phyloP scores from a whole-genome alignment of 1,140 invertebrate species.

The Eciton burchellii region DNA sequence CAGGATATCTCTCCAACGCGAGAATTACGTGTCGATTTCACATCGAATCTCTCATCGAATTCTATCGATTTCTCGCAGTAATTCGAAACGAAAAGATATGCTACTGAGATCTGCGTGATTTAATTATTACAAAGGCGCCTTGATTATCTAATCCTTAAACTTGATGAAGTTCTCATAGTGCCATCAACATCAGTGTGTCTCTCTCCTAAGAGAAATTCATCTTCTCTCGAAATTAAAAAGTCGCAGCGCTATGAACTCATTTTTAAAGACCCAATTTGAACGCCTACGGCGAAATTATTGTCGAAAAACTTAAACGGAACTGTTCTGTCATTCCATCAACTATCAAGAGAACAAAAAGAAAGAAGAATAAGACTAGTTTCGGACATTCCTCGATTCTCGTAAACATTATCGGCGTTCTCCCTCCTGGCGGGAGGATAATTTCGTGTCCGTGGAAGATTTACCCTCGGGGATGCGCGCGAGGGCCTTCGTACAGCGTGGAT shows the following conservation, averaged over 20 bases:
- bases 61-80: not conserved
- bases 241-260: not conserved
- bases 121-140: not conserved
- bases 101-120: not conserved
- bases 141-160: not conserved
- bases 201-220: not conserved
- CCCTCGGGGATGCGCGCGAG: constrained; percentile 43
- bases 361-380: not conserved
- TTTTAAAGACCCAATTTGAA: not conserved
- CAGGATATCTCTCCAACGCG: constrained; percentile 2
- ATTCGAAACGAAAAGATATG: not conserved
- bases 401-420: constrained; percentile 31
- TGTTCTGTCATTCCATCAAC: not conserved
- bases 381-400: not conserved
- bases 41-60: not conserved
- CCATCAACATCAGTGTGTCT: not conserved
- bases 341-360: not conserved
- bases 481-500: constrained; percentile 47
- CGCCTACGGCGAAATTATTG: not conserved
- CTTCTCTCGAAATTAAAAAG: not conserved
- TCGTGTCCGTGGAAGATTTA: constrained; percentile 23
- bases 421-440: constrained; percentile 35
- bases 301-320: not conserved
- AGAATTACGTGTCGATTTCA: constrained; percentile 12
- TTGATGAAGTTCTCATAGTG: not conserved